Conservation (phyloP, 2,888 invertebrate species). For the Aspidiotus rigidus region DNA sequence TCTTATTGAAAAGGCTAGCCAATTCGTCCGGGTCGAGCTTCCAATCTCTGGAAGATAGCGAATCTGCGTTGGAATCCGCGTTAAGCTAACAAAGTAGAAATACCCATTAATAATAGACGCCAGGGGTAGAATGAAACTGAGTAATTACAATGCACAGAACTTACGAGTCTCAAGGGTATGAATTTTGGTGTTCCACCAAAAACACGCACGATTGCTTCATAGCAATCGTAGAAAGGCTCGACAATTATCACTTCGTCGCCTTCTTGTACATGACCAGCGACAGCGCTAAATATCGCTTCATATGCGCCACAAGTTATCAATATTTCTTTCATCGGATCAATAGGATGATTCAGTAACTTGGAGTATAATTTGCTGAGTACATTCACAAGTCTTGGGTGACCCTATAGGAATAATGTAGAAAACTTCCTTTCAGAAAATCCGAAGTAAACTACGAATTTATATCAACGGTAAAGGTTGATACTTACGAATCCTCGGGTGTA, state of each 20-base stretch:
- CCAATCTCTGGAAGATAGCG: constrained; percentile 70
- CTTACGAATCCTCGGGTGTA: constrained; percentile 91
- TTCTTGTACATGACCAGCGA: constrained; percentile 75
- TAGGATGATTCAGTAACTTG: constrained; percentile 57
- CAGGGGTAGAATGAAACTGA: not conserved
- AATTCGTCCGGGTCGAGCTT: constrained; percentile 73
- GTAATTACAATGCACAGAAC: constrained; percentile 38
- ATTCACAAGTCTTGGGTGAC: constrained; percentile 80
- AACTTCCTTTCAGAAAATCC: not conserved
- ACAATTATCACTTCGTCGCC: constrained; percentile 92
- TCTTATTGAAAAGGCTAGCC: constrained; percentile 64
- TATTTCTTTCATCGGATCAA: constrained; percentile 81
- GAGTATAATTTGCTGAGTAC: constrained; percentile 78
- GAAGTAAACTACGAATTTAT: not conserved
- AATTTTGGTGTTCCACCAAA: constrained; percentile 81
- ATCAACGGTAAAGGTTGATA: constrained; percentile 39
- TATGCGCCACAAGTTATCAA: constrained; percentile 89
- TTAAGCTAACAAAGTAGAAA: not conserved
- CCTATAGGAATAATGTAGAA: constrained; percentile 51
- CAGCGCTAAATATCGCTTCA: constrained; percentile 78
- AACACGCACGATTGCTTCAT: constrained; percentile 83
- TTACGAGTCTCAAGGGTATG: constrained; percentile 75
- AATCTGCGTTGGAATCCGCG: not conserved
- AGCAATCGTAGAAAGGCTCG: constrained; percentile 97
- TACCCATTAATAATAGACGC: not conserved